Conservation (phyloP, 2,113 vertebrate genomes). For the Bujurquina vittata region DNA sequence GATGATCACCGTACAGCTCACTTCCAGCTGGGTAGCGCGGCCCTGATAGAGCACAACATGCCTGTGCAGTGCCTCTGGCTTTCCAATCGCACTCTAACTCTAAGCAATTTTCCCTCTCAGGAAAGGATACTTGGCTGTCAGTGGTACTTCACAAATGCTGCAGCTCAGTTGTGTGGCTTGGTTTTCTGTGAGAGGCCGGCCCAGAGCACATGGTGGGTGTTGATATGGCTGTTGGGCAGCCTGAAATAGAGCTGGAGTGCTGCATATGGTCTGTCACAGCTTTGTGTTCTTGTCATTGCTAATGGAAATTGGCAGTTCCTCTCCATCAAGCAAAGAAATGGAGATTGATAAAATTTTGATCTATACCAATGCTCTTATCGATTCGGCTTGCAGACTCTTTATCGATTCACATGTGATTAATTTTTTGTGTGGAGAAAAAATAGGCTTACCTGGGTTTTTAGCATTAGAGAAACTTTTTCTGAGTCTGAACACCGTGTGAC, state of each 20-base stretch:
- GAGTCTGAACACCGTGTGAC: background rate
- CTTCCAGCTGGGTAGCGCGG: conserved; percentile 16
- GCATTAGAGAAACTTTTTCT: background rate
- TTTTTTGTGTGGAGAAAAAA: background rate
- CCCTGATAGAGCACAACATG: conserved; percentile 29
- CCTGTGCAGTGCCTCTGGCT: conserved; percentile 16
- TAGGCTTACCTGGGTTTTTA: accelerated
- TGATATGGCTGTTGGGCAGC: conserved; percentile 55
- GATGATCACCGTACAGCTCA: conserved; percentile 14
- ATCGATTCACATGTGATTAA: background rate
- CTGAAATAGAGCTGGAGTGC: conserved; percentile 60
- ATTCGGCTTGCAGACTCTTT: background rate
- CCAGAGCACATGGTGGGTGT: conserved; percentile 65
- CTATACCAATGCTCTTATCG: background rate
- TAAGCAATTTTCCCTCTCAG: conserved; percentile 49
- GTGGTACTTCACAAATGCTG: conserved; percentile 46
- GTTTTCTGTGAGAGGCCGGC: conserved; percentile 48
- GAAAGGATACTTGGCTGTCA: conserved; percentile 53
- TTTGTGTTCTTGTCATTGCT: conserved; percentile 34
- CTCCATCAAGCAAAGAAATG: conserved; percentile 11
- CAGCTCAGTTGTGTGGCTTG: conserved; percentile 40
- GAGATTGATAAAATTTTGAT: background rate
- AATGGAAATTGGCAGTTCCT: conserved; percentile 39
- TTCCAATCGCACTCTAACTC: conserved; percentile 41
- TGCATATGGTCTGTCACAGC: conserved; percentile 56